Conservation (phyloP, 2,797 vertebrate genomes). For the Rhadinocentrus ornatus region DNA sequence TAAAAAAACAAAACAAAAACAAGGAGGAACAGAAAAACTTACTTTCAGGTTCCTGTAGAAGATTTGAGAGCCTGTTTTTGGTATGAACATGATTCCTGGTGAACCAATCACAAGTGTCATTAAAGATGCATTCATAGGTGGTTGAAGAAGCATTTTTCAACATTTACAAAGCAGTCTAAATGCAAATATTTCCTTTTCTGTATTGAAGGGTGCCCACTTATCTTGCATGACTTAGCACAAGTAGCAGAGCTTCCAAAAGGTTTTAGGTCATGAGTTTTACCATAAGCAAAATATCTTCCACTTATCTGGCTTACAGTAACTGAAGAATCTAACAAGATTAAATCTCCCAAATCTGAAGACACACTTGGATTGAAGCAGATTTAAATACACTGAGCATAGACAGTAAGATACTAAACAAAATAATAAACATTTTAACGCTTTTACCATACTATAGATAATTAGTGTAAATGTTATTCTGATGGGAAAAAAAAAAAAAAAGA, state of each 20-base stretch:
- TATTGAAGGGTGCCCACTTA: background rate
- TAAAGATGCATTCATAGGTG: background rate
- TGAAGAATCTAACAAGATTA: background rate
- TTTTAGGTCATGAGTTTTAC: no score
- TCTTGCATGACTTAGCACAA: background rate
- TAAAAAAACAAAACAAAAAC: no score
- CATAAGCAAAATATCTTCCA: no score
- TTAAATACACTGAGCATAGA: slow-evolving; percentile 3
- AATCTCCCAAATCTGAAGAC: background rate
- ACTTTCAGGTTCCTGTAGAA: no score
- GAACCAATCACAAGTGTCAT: background rate
- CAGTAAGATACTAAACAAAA: background rate
- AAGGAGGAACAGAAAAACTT: no score
- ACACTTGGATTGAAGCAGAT: background rate
- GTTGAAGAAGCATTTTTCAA: background rate
- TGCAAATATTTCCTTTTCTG: background rate
- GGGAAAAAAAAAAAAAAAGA: no score
- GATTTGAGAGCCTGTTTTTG: background rate
- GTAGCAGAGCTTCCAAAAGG: background rate
- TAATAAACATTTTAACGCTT: no score
- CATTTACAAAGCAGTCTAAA: background rate
- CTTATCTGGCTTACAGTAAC: no score
- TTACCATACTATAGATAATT: no score
- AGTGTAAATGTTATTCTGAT: no score
- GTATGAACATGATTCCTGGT: background rate